phyloP scores from a whole-genome alignment of 2,797 vertebrate genomes.

The Oreortyx pictus region DNA sequence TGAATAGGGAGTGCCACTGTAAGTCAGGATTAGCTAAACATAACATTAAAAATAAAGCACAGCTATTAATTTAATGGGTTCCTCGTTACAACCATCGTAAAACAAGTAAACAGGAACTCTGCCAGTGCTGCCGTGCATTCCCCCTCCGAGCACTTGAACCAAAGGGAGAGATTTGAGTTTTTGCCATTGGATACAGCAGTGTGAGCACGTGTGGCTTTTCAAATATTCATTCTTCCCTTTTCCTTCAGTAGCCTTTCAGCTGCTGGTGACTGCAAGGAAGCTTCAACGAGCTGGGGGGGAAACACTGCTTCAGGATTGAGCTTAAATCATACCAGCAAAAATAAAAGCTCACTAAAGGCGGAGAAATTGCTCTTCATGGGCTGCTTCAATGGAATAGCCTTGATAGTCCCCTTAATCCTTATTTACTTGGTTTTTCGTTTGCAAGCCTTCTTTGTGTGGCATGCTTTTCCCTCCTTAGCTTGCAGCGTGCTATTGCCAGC shows the following conservation, averaged over 20 bases:
- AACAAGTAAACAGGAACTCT: constrained; percentile 75
- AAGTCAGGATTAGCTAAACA: constrained; percentile 76
- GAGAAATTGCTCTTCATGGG: constrained; percentile 51
- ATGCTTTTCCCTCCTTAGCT: not conserved
- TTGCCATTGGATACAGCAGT: constrained; percentile 53
- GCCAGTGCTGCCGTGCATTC: constrained; percentile 58
- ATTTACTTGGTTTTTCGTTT: constrained; percentile 13
- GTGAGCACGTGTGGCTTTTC: not conserved
- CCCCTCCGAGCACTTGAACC: constrained; percentile 39
- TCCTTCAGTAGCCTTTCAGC: constrained; percentile 42
- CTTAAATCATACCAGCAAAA: constrained; percentile 43
- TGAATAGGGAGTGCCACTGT: constrained; percentile 44
- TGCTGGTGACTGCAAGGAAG: not conserved
- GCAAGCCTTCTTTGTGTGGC: not conserved
- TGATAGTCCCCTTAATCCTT: constrained; percentile 42
- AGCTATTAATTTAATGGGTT: constrained; percentile 78
- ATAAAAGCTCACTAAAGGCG: constrained; percentile 43
- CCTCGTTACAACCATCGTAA: constrained; percentile 71
- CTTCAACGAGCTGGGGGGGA: constrained; percentile 8
- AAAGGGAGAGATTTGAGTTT: constrained; percentile 47
- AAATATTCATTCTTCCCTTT: constrained; percentile 55
- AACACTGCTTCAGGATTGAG: constrained; percentile 45
- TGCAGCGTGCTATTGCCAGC: not conserved
- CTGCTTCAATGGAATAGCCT: constrained; percentile 1
- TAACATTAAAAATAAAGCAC: constrained; percentile 76